Percentiles rank a stretch among this genome's conserved stretches.
phyloP scores from a whole-genome alignment of 2,888 invertebrate genomes.

The Ectobius pallidus region DNA sequence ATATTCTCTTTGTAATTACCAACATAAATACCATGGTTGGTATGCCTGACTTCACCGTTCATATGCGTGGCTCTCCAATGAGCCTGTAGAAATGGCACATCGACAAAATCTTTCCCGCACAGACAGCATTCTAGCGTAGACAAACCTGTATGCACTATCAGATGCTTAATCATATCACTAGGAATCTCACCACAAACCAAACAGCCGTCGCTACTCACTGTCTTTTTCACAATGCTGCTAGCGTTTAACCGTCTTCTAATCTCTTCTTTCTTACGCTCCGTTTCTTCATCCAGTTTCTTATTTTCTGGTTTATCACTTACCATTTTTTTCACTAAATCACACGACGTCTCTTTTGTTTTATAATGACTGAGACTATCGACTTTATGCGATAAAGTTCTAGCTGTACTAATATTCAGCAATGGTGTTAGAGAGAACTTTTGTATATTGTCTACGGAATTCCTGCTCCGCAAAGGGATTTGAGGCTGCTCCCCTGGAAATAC shows the following conservation, averaged over 20 bases:
- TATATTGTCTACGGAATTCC: neutral
- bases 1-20: slow-evolving; percentile 11
- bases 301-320: too few species aligned
- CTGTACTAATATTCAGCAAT: too few species aligned
- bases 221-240: neutral
- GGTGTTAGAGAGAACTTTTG: neutral
- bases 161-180: slow-evolving; percentile 5
- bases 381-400: too few species aligned
- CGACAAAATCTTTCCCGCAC: slow-evolving; percentile 15
- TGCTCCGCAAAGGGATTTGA: neutral
- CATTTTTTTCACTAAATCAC: too few species aligned
- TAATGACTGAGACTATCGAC: too few species aligned
- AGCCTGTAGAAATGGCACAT: slow-evolving; percentile 10
- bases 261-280: too few species aligned
- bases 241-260: too few species aligned
- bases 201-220: neutral
- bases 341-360: too few species aligned
- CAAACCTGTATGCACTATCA: neutral
- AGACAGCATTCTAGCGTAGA: neutral
- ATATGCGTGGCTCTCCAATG: slow-evolving; percentile 13
- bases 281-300: too few species aligned
- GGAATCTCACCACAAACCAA: slow-evolving; percentile 7
- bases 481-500: neutral
- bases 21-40: slow-evolving; percentile 2
- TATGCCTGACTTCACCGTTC: neutral